These are phyloP conservation scores for Eulithis testata DNA, from an alignment of 2,888 invertebrate species.

Conservation along the genomic window DNA sequence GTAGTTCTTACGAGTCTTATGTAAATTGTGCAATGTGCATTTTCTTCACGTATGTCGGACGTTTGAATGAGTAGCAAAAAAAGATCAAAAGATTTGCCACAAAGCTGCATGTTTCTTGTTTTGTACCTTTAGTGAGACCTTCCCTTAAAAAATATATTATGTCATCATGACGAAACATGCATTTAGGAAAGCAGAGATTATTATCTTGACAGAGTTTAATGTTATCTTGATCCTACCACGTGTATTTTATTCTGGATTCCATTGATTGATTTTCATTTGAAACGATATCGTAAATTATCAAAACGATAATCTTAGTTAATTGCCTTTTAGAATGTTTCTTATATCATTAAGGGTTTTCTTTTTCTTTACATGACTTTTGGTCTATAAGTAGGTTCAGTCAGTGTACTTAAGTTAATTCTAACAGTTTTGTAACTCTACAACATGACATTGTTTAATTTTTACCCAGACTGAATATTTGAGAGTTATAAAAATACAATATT, in stretches of 20 bases:
- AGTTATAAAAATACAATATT: constrained; percentile 5
- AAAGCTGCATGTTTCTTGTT: constrained; percentile 29
- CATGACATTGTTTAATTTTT: constrained; percentile 17
- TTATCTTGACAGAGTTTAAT: constrained; percentile 8
- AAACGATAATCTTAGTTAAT: too few species aligned
- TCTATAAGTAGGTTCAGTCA: too few species aligned
- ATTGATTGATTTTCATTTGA: not conserved
- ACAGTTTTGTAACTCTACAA: constrained; percentile 17
- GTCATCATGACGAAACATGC: constrained; percentile 6
- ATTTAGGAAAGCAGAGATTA: not conserved
- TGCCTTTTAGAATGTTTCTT: too few species aligned
- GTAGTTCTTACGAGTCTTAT: constrained; percentile 16
- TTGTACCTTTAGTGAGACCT: constrained; percentile 16
- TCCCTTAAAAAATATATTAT: constrained; percentile 10
- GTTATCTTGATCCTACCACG: constrained; percentile 1
- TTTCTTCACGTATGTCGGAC: constrained; percentile 31
- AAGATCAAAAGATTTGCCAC: constrained; percentile 36
- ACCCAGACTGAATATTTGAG: constrained; percentile 9
- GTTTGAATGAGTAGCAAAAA: constrained; percentile 29
- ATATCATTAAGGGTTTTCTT: too few species aligned
- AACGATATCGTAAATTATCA: not conserved
- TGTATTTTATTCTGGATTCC: not conserved
- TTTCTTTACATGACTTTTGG: too few species aligned
- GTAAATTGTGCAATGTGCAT: constrained; percentile 37
- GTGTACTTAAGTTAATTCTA: not conserved